phyloP scores from a whole-genome alignment of 2,797 vertebrate genomes.

The Coendou prehensilis region DNA sequence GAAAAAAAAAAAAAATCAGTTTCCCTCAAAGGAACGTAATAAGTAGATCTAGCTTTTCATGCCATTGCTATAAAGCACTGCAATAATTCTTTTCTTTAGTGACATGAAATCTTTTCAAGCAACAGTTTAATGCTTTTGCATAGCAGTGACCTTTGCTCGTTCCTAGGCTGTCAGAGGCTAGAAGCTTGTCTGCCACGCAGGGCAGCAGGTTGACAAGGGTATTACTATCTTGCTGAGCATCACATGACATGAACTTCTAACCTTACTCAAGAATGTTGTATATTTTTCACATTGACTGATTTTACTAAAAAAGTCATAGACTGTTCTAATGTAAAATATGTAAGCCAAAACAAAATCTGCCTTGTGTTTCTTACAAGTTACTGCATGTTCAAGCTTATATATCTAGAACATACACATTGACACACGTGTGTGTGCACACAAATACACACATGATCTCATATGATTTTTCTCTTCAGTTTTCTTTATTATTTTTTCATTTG shows the following conservation, averaged over 20 bases:
- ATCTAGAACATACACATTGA: background rate
- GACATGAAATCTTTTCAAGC: slow-evolving; percentile 81
- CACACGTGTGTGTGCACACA: no score
- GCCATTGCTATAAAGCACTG: slow-evolving; percentile 66
- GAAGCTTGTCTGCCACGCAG: slow-evolving; percentile 80
- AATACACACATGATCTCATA: background rate
- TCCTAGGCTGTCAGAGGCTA: slow-evolving; percentile 76
- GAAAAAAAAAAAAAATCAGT: background rate
- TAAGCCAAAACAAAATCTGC: slow-evolving; percentile 58
- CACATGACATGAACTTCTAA: slow-evolving; percentile 85
- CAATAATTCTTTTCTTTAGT: slow-evolving; percentile 75
- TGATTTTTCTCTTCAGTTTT: background rate
- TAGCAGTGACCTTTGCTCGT: slow-evolving; percentile 82
- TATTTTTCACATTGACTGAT: slow-evolving; percentile 80
- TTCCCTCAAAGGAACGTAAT: slow-evolving; percentile 70
- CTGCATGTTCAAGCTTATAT: background rate
- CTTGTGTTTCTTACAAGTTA: slow-evolving; percentile 47
- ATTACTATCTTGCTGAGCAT: slow-evolving; percentile 82
- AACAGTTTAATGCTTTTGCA: slow-evolving; percentile 79
- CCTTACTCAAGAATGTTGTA: slow-evolving; percentile 81
- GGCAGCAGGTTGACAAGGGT: slow-evolving; percentile 74
- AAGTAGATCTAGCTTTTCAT: slow-evolving; percentile 66
- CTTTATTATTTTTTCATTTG: background rate
- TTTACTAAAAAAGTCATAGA: background rate
- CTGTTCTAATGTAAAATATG: slow-evolving; percentile 9